A percentile compares a stretch with the other conserved stretches of the same genome.
Evolutionary conservation across 2,113 vertebrate species (phyloP).

Genomic region (Sminthopsis crassicaudata): DNA sequence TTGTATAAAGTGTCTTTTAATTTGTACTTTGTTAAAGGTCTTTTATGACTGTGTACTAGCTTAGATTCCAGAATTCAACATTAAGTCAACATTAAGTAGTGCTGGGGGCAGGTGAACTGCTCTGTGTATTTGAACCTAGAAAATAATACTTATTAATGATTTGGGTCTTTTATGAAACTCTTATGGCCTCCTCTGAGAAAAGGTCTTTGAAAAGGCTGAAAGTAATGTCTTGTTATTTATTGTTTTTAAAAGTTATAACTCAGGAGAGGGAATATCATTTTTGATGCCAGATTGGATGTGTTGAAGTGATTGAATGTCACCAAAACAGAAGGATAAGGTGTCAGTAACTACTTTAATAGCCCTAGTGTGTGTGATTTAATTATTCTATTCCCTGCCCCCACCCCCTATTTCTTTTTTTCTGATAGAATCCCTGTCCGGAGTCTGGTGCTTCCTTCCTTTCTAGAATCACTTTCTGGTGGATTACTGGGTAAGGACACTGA

Average conservation of each 20-base stretch:
- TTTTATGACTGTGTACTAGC: not conserved
- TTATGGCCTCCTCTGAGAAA: not conserved
- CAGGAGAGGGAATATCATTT: not conserved
- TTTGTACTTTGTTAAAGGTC: not conserved
- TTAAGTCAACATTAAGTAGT: not conserved
- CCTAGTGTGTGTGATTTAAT: accelerated
- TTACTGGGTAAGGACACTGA: conserved; percentile 89
- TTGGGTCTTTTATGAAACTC: not conserved
- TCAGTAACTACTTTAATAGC: not conserved
- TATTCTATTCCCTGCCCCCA: not conserved
- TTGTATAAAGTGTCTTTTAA: not conserved
- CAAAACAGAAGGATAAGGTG: not conserved
- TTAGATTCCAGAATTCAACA: not conserved
- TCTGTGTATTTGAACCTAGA: not conserved
- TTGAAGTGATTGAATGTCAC: not conserved
- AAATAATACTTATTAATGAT: not conserved
- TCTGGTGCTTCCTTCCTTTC: conserved; percentile 93
- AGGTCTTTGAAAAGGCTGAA: not conserved
- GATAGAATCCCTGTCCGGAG: conserved; percentile 95
- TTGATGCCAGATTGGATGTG: not conserved
- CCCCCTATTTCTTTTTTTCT: conserved; percentile 29
- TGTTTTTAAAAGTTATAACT: not conserved
- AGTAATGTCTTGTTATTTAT: too few species aligned
- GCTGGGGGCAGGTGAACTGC: not conserved
- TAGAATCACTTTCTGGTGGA: conserved; percentile 97